Evolutionary conservation across 2,888 invertebrate species (phyloP), one percentile per base, ranked within the genome.

Genomic region (Plagodis pulveraria): DNA sequence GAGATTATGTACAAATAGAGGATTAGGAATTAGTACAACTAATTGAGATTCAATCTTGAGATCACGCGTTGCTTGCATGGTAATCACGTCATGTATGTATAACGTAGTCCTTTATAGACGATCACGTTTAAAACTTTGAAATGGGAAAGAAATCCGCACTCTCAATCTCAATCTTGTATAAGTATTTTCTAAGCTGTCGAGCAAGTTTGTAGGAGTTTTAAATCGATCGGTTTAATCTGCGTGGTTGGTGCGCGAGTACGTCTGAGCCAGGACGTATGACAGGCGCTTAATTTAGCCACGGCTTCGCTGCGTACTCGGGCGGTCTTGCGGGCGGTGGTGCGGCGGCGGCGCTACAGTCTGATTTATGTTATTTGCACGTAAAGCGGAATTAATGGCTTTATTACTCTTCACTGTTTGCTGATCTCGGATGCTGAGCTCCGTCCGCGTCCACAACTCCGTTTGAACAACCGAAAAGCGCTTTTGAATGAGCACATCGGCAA

Each of bases 361-460:
- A 92, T 92, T 91, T 91, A 91, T 91, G 90, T 88, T 90, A 87
- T 90, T 91, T 91, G 87, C 89, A 88, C 87, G 86, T 88, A 88
- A 89, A 90, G 87, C 87, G 86, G 87, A 91, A 91, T 91, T 91
- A 91, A 91, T 91, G 89, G 86, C 88, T 88, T 89, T 90, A 89
- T 89, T 89, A 91, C 87, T 86, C 87, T 87, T 86, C 87, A 82
- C 84, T 89, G 87, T 90, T 88, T 91, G 84, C 80, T 86, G 83
- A 87, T 88, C 86, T 84, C 82, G 76, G 74, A 79, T 76, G 77
- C 78, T 76, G 78, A 79, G 81, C 80, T 78, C 69, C 77, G 78
- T 76, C 73, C 76, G 73, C 76, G 76, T 78, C 80, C 80, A 75
- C 81, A 80, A 74, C 74, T 79, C 72, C 74, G 77, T 80, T 78